Evolutionary conservation across 2,888 invertebrate genomes (phyloP), one percentile per base, ranked within the genome.

Genomic region (Hydropsyche betteni): DNA sequence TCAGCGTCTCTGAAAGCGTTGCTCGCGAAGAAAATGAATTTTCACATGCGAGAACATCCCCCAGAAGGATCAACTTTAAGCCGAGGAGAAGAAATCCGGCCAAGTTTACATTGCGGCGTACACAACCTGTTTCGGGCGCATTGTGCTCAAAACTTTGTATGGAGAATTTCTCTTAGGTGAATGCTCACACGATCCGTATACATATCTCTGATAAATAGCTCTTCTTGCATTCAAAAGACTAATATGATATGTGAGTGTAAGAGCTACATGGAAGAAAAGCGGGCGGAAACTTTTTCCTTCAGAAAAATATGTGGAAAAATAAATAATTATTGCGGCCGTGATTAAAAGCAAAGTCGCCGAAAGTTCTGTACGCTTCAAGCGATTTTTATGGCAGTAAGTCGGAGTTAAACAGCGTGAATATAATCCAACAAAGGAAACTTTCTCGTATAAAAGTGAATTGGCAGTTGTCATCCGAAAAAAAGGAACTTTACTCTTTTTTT

Each of bases 11-110:
- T 24, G 24, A 24, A 24, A 24, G 24, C 24, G 24, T 24, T 24
- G 24, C 24, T 24, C 24, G 73, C 75, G 50, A 64, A 75, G 77
- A 75, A 77, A 77, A 77, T 74, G 77, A 75, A 75, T 74, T 75
- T 77, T 69, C 77, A 75, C 77, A 77, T 77, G 75, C 75, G 74
- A 73, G 34, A 33, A 64, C 58, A 58, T 58, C 36, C 69, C 69
- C 73, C 69, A 52, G 52, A 64, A 61, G 74, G 61, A 53, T 76
- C 52, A 34, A 14, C 55, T 34, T 69, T 16, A 68, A 64, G 74
- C 64, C 36, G 34, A 33, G 36, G 10, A 34, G 36, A 36, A 64
- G 68, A 74, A 74, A 76, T 69, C 70, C 64, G 16, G 16, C 68
- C 33, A 12, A 36, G 71, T 74, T 58, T 76, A 68, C 71, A 70